Base-by-base conservation (phyloP, 2,113 vertebrate species). In the Crypturellus undulatus region DNA sequence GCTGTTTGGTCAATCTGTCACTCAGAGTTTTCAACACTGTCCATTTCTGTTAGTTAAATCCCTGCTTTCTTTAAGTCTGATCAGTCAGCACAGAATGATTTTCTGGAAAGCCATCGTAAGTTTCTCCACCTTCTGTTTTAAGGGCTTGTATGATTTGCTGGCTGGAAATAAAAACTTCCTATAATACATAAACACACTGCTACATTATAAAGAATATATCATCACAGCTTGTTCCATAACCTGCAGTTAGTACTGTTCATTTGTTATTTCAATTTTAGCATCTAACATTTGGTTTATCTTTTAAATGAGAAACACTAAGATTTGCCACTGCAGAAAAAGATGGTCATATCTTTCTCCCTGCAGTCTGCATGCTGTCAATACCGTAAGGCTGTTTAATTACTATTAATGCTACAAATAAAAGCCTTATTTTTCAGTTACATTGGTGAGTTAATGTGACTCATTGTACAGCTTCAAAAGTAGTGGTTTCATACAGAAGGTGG, bases 331-430 rank as follows among this genome's bases (percentile, higher is more conserved):
- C 79, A 68, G 17, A 67, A 5, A 84, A 56, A 40, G 52, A 62
- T 42, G 5, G 0, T 12, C 1, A 2, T 14, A 32, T 79, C 59
- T 59, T 60, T 56, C 38, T 58, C 19, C n/a, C 20, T 28, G 2
- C 11, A 43, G 12, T 28, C 34, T 34, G 36, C 7, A 2, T 15
- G 51, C 19, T 62, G 42, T 36, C 32, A 49, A 43, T 60, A 38
- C 78, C 36, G 6, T 4, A 32, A 28, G 25, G 20, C 47, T 75
- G 47, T 11, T 3, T 38, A 43, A 45, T 69, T 42, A 24, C 16
- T 12, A 6, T 16, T 28, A 40, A 47, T 25, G 20, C 58, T 80
- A 59, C 43, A 70, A 64, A 52, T 14, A 22, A 28, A 86, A 71
- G 38, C 10, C n/a, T 6, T 52, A 2, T n/a, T 70, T 84, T 45